A percentile compares a stretch with the other conserved stretches of the same genome.
phyloP scores from a whole-genome alignment of 1,140 invertebrate species.

The Ceratina japonica region DNA sequence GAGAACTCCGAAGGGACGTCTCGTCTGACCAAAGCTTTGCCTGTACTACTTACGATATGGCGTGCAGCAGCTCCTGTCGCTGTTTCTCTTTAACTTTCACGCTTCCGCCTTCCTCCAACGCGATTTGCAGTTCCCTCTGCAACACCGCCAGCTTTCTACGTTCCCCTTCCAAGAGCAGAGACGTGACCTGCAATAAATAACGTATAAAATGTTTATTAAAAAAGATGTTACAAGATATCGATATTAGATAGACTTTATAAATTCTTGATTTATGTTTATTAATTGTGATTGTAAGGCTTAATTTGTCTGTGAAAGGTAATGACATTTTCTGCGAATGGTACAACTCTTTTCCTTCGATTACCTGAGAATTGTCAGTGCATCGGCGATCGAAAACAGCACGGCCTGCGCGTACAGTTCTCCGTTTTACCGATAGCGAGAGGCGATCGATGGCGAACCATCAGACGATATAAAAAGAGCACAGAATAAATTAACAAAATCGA shows the following conservation, averaged over 20 bases:
- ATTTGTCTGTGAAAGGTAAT: background rate
- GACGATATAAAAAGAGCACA: background rate
- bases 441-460: background rate
- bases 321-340: background rate
- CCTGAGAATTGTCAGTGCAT: background rate
- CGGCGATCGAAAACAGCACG: background rate
- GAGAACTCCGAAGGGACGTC: too few species aligned
- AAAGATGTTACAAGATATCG: background rate
- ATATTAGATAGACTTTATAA: background rate
- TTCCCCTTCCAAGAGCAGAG: constrained; percentile 84
- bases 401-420: background rate
- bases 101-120: constrained; percentile 83
- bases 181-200: constrained; percentile 82
- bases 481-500: too few species aligned
- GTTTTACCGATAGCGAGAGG: constrained; percentile 22
- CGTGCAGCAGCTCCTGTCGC: constrained; percentile 83
- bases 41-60: constrained; percentile 82
- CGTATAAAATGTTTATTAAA: background rate
- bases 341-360: background rate
- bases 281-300: background rate
- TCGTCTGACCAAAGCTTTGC: background rate
- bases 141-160: constrained; percentile 83
- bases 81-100: constrained; percentile 85
- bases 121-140: constrained; percentile 83
- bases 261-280: background rate